A percentile compares a stretch with the other conserved stretches of the same genome.
Evolutionary conservation across 2,888 invertebrate species (phyloP).

Genomic region (Sicus ferrugineus): DNA sequence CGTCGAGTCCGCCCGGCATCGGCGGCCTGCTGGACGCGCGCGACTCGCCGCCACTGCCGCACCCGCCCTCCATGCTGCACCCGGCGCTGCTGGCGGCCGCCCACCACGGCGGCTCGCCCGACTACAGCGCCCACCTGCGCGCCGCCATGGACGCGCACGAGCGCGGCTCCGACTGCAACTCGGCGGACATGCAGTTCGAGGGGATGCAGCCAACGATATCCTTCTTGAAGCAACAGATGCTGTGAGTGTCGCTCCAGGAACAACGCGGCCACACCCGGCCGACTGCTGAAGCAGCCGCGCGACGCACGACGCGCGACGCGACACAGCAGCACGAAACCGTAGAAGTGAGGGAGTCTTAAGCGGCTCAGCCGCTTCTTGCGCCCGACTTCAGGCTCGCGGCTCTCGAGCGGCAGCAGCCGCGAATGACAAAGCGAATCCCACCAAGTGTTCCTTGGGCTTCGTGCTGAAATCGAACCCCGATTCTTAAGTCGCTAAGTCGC

Average conservation of each 20-base stretch:
- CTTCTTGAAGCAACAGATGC: slow-evolving; percentile 74
- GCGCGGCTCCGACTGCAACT: slow-evolving; percentile 87
- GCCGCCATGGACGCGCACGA: slow-evolving; percentile 83
- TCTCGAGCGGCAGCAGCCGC: neutral
- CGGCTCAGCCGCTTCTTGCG: neutral
- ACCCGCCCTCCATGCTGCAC: slow-evolving; percentile 85
- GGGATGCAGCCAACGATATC: slow-evolving; percentile 96
- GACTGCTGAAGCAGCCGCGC: neutral
- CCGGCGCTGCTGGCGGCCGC: slow-evolving; percentile 85
- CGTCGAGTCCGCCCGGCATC: slow-evolving; percentile 71
- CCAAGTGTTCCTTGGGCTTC: slow-evolving; percentile 54
- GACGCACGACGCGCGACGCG: neutral
- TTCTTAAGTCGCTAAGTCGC: slow-evolving; percentile 42
- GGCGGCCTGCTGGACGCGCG: slow-evolving; percentile 72
- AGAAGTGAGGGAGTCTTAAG: neutral
- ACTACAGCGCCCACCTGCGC: slow-evolving; percentile 75
- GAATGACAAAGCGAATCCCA: slow-evolving; percentile 53
- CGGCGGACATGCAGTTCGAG: slow-evolving; percentile 89
- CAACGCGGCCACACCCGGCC: neutral
- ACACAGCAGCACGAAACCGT: neutral
- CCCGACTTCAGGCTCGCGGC: neutral
- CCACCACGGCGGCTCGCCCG: slow-evolving; percentile 82
- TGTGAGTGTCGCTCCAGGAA: slow-evolving; percentile 41
- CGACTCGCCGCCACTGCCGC: slow-evolving; percentile 85
- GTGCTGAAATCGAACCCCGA: slow-evolving; percentile 52